Percentiles rank a stretch among this genome's conserved stretches.
These are phyloP conservation scores for Chionoecetes opilio DNA, from an alignment of 1,140 invertebrate genomes.

Conservation along the genomic window DNA sequence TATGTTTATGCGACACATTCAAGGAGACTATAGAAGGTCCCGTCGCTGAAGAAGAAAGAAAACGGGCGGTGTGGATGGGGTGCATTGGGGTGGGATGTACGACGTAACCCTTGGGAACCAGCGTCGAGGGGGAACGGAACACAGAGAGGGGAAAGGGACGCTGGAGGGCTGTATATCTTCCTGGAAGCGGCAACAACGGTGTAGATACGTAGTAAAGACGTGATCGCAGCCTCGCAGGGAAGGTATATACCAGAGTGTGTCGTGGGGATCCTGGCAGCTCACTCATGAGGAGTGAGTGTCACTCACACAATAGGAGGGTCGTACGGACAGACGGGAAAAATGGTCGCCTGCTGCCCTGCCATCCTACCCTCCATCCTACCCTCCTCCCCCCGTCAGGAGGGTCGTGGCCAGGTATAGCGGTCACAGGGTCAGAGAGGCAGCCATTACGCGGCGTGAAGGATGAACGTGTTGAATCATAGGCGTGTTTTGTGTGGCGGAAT, in stretches of 20 bases:
- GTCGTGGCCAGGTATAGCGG: not conserved
- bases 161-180: not conserved
- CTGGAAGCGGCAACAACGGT: not conserved
- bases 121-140: too few species aligned
- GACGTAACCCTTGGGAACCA: not conserved
- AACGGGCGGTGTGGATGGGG: not conserved
- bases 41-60: not conserved
- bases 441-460: not conserved
- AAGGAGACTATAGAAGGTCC: not conserved
- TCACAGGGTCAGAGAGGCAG: not conserved
- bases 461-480: not conserved
- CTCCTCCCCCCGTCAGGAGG: not conserved
- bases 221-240: not conserved
- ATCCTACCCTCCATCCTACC: too few species aligned
- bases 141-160: too few species aligned
- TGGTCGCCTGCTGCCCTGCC: not conserved
- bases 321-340: not conserved
- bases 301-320: not conserved
- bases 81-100: not conserved
- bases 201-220: too few species aligned
- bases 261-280: not conserved
- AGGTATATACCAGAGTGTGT: too few species aligned
- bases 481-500: not conserved
- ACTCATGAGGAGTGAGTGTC: not conserved
- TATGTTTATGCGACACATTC: constrained; percentile 45